These are phyloP conservation scores for Aplysia californica DNA, from an alignment of 1,140 invertebrate species.

Conservation along the genomic window DNA sequence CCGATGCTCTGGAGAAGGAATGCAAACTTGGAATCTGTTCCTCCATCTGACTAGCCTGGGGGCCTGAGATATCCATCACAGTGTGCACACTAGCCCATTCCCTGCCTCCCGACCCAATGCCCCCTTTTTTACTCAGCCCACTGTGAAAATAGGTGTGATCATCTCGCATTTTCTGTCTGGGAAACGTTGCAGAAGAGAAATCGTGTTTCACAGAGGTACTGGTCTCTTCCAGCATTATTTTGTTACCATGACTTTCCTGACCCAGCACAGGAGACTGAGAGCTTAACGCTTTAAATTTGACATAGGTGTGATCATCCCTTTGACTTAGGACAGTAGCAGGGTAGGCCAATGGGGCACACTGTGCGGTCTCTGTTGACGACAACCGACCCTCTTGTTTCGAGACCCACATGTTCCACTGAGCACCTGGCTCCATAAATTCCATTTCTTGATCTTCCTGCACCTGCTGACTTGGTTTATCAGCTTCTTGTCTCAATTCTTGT, in stretches of 20 bases:
- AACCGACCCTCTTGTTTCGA: too few species aligned
- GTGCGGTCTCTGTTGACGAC: too few species aligned
- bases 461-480: not conserved
- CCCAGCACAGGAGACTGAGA: not conserved
- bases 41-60: not conserved
- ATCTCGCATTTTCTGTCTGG: conserved; percentile 15
- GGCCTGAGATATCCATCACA: not conserved
- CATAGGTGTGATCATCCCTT: conserved; percentile 27
- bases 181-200: conserved; percentile 24
- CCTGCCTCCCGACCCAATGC: not conserved
- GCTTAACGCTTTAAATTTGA: conserved; percentile 2
- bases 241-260: too few species aligned
- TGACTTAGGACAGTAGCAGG: too few species aligned
- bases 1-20: conserved; percentile 6
- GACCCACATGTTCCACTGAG: too few species aligned
- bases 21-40: not conserved
- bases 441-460: conserved; percentile 22
- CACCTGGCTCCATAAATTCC: too few species aligned
- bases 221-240: too few species aligned
- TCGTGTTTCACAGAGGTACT: too few species aligned
- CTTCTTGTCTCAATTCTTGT: conserved; percentile 2
- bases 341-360: too few species aligned
- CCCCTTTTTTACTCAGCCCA: conserved; percentile 4
- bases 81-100: conserved; percentile 19
- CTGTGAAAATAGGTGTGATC: conserved; percentile 30